A percentile compares a stretch with the other conserved stretches of the same genome.
Evolutionary conservation across 1,140 invertebrate species (phyloP).

Genomic region (Drosophila baimaii): DNA sequence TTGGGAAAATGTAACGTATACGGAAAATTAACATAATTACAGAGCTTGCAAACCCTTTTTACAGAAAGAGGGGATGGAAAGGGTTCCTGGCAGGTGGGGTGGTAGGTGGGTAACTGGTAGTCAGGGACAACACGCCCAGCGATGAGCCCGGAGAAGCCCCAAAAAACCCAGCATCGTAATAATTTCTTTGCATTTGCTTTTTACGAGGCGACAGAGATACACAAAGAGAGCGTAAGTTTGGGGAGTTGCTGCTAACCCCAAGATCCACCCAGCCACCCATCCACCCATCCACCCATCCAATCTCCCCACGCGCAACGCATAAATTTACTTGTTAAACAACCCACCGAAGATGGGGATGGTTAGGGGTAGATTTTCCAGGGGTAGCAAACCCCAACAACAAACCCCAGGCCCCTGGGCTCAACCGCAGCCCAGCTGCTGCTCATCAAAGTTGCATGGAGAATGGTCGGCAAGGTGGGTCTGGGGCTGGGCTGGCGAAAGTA

Average conservation of each 20-base stretch:
- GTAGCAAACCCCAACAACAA: not conserved
- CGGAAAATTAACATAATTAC: conserved; percentile 76
- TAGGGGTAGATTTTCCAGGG: conserved; percentile 9
- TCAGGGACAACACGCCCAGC: conserved; percentile 38
- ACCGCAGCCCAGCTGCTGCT: conserved; percentile 70
- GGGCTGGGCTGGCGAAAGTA: conserved; percentile 55
- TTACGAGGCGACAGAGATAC: conserved; percentile 48
- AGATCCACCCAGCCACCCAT: not conserved
- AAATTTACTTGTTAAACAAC: conserved; percentile 73
- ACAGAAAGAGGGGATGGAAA: not conserved
- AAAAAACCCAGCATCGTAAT: conserved; percentile 56
- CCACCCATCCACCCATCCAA: not conserved
- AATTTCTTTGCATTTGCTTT: conserved; percentile 71
- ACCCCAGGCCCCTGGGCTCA: conserved; percentile 36
- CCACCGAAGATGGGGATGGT: conserved; percentile 13
- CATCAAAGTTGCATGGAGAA: conserved; percentile 71
- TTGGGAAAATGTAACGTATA: conserved; percentile 59
- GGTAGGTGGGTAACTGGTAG: conserved; percentile 21
- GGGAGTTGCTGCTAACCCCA: not conserved
- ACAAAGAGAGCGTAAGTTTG: conserved; percentile 11
- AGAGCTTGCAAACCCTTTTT: conserved; percentile 58
- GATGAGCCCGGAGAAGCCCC: conserved; percentile 11
- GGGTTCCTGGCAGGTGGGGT: conserved; percentile 23
- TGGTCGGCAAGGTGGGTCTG: not conserved
- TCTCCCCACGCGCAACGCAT: conserved; percentile 52